A percentile compares a stretch with the other conserved stretches of the same genome.
Evolutionary conservation across 2,113 vertebrate genomes (phyloP).

Genomic region (Setophaga coronata): DNA sequence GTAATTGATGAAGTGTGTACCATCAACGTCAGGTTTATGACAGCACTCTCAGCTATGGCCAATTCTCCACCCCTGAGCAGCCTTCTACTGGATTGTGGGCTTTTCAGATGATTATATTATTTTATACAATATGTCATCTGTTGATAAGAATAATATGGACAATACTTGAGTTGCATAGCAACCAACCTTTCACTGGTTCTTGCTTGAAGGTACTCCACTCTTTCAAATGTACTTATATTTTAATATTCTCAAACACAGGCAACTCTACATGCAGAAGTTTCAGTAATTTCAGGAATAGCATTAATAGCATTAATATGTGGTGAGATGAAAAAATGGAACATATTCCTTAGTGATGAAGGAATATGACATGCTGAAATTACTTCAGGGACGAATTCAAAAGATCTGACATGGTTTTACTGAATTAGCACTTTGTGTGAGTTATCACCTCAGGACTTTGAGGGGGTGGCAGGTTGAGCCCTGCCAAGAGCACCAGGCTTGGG

Average conservation of each 20-base stretch:
- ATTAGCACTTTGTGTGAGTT: not conserved
- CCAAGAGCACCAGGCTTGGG: not conserved
- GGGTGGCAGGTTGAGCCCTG: not conserved
- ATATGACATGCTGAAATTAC: not conserved
- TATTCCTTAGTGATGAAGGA: not conserved
- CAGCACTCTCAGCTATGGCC: constrained; percentile 52
- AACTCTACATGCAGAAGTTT: not conserved
- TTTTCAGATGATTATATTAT: constrained; percentile 60
- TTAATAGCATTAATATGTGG: not conserved
- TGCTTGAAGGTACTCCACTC: constrained; percentile 60
- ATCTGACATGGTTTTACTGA: not conserved
- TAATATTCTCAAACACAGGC: constrained; percentile 49
- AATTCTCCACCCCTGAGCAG: constrained; percentile 58
- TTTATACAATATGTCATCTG: constrained; percentile 65
- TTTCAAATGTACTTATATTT: constrained; percentile 44
- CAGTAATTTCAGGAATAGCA: not conserved
- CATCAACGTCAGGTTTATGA: constrained; percentile 38
- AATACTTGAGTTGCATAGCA: constrained; percentile 75
- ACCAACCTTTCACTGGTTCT: constrained; percentile 66
- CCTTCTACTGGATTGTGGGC: constrained; percentile 34
- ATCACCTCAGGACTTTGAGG: not conserved
- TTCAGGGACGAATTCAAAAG: not conserved
- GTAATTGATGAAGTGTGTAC: constrained; percentile 14
- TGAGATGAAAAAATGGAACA: not conserved
- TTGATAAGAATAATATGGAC: constrained; percentile 56